Base-by-base conservation (phyloP, 2,888 invertebrate genomes). In the Meloe dianella region DNA sequence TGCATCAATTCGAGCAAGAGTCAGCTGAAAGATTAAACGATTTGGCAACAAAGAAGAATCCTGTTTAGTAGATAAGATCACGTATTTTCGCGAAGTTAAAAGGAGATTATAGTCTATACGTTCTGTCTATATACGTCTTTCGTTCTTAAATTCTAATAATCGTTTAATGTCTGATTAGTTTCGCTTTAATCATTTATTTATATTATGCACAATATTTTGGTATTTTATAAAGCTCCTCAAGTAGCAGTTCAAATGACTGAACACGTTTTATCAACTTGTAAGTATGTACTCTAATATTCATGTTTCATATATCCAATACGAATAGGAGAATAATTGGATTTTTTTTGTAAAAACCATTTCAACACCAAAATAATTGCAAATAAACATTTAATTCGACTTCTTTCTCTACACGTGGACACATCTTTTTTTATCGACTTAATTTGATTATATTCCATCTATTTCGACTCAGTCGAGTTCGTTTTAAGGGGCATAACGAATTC, bases 41-140 rank as follows among this genome's bases (percentile, higher is more conserved):
- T 63, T 58, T 63, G 47, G 41, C 56, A 57, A 56, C 47, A 57
- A 58, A 58, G 51, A 47, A 54, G 30, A 47, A 51, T 51, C 29
- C 51, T 54, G 41, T 27, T 20, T 47, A 47, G 47, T 62, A 51
- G 60, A 64, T 56, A 38, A 60, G 64, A 56, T 64, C 60, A 64
- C 64, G 64, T 64, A 47, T 56, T 60, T 38, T 57, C 41, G 29
- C 24, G 22, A 20, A 57, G 41, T 63, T 56, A 51, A 27, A 32
- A 12, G 20, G 60, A 60, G 64, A 64, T 64, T 64, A 64, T 38
- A 7, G 51, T 29, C 38, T 56, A 63, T 27, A 14, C 54, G 54
- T 27, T 64, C 60, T 60, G 47, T 64, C 1, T 41, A 17, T 6
- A 17, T 41, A 17, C 20, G 20, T 20, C 9, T 17, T 47, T 17